A percentile compares a stretch with the other conserved stretches of the same genome.
Conservation (phyloP, 2,113 vertebrate species). For the Cariama cristata region DNA sequence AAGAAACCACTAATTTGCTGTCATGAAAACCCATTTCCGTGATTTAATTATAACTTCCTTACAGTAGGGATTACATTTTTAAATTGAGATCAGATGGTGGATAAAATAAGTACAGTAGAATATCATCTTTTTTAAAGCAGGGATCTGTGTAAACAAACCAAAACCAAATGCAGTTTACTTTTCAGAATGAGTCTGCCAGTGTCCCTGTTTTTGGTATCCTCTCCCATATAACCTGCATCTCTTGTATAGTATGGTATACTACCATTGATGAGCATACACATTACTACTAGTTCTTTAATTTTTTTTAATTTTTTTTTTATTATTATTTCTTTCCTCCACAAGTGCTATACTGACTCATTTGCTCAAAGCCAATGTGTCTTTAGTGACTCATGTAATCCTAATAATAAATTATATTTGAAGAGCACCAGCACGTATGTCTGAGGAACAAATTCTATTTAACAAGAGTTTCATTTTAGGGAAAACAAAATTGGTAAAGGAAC, state of each 20-base stretch:
- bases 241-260: background rate
- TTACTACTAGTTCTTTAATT: background rate
- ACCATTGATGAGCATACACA: background rate
- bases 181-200: background rate
- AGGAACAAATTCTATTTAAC: background rate
- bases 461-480: background rate
- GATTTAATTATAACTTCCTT: conserved; percentile 37
- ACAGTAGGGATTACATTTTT: conserved; percentile 2
- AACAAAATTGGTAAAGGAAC: background rate
- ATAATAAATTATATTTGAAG: background rate
- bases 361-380: background rate
- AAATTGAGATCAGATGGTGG: background rate
- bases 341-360: background rate
- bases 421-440: background rate
- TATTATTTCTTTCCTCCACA: background rate
- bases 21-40: conserved; percentile 12
- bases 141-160: background rate
- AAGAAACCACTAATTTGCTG: conserved; percentile 9
- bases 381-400: background rate
- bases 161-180: background rate
- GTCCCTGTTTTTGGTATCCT: background rate
- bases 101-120: background rate
- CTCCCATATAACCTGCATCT: background rate
- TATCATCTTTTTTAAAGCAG: background rate
- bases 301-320: background rate